phyloP scores from a whole-genome alignment of 1,140 invertebrate species.

The Anagrus nilaparvatae region DNA sequence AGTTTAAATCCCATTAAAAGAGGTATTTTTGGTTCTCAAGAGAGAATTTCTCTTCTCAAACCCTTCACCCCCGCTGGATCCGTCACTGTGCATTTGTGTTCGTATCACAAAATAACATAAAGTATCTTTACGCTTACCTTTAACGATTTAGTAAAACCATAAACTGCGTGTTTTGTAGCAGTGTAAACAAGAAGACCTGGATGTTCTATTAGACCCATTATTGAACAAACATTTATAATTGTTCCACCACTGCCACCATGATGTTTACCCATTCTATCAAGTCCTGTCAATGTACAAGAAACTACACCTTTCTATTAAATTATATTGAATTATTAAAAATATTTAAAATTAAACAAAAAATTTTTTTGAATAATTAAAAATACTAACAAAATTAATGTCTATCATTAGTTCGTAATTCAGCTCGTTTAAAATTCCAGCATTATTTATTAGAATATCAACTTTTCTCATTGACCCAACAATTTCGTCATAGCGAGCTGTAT shows the following conservation, averaged over 20 bases:
- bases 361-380: not conserved
- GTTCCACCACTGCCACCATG: slow-evolving; percentile 47
- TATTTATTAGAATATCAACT: slow-evolving; percentile 51
- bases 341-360: not conserved
- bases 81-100: too few species aligned
- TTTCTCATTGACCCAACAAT: slow-evolving; percentile 11
- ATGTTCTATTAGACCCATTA: slow-evolving; percentile 44
- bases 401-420: slow-evolving; percentile 35
- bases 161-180: slow-evolving; percentile 51
- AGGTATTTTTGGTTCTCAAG: too few species aligned
- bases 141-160: slow-evolving; percentile 29
- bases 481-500: slow-evolving; percentile 13
- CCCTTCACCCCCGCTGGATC: too few species aligned
- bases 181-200: slow-evolving; percentile 48
- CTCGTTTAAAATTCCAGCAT: slow-evolving; percentile 50
- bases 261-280: slow-evolving; percentile 42
- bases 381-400: slow-evolving; percentile 37
- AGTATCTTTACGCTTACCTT: too few species aligned
- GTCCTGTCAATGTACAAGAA: slow-evolving; percentile 32
- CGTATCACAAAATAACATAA: too few species aligned
- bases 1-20: too few species aligned
- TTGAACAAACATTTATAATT: slow-evolving; percentile 50
- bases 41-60: too few species aligned
- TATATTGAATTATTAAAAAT: not conserved
- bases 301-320: slow-evolving; percentile 25